phyloP scores from a whole-genome alignment of 2,888 invertebrate genomes.

The Drepanosiphum platanoidis region DNA sequence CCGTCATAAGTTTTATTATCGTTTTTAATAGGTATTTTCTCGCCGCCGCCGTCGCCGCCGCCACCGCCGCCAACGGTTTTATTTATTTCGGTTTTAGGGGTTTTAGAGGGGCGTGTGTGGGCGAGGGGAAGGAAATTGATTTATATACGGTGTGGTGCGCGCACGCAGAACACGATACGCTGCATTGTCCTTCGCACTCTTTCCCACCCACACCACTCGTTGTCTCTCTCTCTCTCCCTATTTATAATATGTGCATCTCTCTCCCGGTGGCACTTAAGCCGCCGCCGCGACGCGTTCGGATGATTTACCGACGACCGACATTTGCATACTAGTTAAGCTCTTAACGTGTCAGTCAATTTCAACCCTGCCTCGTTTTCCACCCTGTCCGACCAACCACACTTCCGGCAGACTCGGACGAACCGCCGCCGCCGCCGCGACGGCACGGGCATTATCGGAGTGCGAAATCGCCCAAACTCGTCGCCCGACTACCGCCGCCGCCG shows the following conservation, averaged over 20 bases:
- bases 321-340: conserved; percentile 55
- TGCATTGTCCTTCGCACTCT: background rate
- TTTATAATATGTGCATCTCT: too few relatives aligned
- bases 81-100: conserved; percentile 24
- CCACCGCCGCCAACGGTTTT: background rate
- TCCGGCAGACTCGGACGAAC: background rate
- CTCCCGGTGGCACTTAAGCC: background rate
- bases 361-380: background rate
- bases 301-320: conserved; percentile 51
- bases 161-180: conserved; percentile 32
- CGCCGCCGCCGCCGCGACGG: background rate
- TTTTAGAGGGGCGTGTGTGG: background rate
- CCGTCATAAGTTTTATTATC: conserved; percentile 3
- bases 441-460: background rate
- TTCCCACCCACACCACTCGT: background rate
- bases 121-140: conserved; percentile 21
- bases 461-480: background rate
- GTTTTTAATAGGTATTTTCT: conserved; percentile 34
- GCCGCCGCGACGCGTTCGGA: background rate
- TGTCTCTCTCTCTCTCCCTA: background rate
- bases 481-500: too few relatives aligned
- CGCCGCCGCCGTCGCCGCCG: background rate
- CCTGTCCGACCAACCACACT: background rate
- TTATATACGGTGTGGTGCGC: conserved; percentile 10
- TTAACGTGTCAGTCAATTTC: conserved; percentile 59